phyloP scores from a whole-genome alignment of 1,140 invertebrate genomes.

The Acromyrmex charruanus region DNA sequence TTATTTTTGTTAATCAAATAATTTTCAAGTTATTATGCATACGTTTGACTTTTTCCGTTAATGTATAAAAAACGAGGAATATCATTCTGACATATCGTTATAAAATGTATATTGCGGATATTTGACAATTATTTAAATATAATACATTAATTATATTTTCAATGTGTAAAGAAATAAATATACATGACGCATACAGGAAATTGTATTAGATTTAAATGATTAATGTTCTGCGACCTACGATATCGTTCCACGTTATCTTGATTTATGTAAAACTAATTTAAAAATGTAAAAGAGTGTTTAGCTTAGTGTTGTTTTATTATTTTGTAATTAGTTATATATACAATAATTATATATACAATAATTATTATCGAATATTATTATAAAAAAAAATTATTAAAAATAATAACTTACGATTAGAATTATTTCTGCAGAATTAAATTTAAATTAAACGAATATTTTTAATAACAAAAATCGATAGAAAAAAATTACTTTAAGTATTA shows the following conservation, averaged over 20 bases:
- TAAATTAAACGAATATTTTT: background rate
- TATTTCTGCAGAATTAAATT: background rate
- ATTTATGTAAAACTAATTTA: constrained; percentile 17
- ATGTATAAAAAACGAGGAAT: constrained; percentile 31
- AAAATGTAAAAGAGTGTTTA: background rate
- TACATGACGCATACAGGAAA: constrained; percentile 1
- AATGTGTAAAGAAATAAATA: constrained; percentile 37
- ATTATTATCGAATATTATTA: background rate
- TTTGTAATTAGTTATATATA: background rate
- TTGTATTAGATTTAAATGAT: constrained; percentile 1
- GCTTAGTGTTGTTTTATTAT: background rate
- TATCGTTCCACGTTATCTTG: background rate
- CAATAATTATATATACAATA: constrained; percentile 1
- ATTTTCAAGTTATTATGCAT: constrained; percentile 16
- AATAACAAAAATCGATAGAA: background rate
- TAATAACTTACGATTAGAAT: background rate
- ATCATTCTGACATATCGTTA: constrained; percentile 37
- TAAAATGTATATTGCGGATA: background rate
- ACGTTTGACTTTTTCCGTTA: background rate
- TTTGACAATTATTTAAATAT: constrained; percentile 5
- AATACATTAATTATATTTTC: constrained; percentile 2
- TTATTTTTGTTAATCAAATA: background rate
- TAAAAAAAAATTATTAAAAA: background rate
- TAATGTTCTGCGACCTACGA: background rate
- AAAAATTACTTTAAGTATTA: constrained; percentile 5